Percentiles rank a stretch among this genome's conserved stretches.
Evolutionary conservation across 2,113 vertebrate species (phyloP).

Genomic region (Caranx melampygus): DNA sequence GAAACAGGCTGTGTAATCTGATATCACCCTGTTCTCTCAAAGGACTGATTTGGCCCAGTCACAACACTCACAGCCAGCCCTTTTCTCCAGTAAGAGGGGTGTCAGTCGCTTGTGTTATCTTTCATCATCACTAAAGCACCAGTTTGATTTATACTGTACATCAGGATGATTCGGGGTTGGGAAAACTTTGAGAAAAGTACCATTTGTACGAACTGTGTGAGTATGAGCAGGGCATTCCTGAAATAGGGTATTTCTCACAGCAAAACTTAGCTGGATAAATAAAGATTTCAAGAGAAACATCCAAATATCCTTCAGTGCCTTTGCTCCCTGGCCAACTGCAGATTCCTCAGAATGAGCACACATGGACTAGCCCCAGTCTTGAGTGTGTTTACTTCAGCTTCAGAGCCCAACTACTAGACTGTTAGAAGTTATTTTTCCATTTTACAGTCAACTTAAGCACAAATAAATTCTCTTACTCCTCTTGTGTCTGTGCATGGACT

Average conservation of each 20-base stretch:
- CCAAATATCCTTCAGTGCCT: not conserved
- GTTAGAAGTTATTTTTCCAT: too few species aligned
- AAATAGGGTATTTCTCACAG: too few species aligned
- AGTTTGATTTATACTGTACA: not conserved
- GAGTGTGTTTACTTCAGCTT: too few species aligned
- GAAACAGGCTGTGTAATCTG: slow-evolving; percentile 67
- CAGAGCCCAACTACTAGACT: too few species aligned
- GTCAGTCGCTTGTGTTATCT: slow-evolving; percentile 1
- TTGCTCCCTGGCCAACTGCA: not conserved
- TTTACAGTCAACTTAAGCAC: too few species aligned
- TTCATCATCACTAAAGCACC: not conserved
- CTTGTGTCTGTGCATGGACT: too few species aligned
- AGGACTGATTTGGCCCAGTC: slow-evolving; percentile 27
- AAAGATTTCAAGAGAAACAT: not conserved
- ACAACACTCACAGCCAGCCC: slow-evolving; percentile 17
- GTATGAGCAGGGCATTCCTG: too few species aligned
- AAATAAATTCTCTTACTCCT: too few species aligned
- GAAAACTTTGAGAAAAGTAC: not conserved
- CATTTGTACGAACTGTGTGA: too few species aligned
- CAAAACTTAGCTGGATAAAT: too few species aligned
- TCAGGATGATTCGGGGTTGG: not conserved
- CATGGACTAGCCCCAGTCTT: too few species aligned
- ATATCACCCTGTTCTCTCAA: slow-evolving; percentile 37
- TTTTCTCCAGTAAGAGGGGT: not conserved
- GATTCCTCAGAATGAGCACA: not conserved